Evolutionary conservation across 2,888 invertebrate genomes (phyloP), one percentile per base, ranked within the genome.

Genomic region (Rhagonycha fulva): DNA sequence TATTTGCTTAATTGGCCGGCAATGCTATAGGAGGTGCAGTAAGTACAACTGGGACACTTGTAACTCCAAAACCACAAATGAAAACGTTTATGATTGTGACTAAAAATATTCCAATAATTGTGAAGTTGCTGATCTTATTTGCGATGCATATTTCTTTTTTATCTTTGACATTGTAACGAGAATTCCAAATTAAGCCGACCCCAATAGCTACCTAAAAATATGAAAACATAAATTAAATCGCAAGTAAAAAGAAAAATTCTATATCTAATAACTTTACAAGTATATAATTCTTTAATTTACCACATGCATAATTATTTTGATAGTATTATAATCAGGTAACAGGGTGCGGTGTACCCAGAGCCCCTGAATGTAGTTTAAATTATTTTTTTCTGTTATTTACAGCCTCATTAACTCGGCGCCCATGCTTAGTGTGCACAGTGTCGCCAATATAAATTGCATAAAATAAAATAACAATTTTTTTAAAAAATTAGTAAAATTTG

Each of bases 51-150:
- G 19, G 19, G 19, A 2, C 19, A 19, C 73, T 86, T 0, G 92
- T 93, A 0, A 96, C 94, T 62, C 96, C 96, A 88, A 98, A 97
- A 0, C 96, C 94, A 0, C 96, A 94, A 82, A 97, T 94, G 85
- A 97, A 95, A 24, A 97, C 95, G 84, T 97, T 97, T 11, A 96
- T 91, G 68, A 96, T 92, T 7, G 96, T 96, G 70, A 97, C 92
- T 71, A 96, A 89, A 86, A 97, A 97, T 77, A 97, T 92, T 67
- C 95, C 95, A 76, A 95, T 90, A 1, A 96, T 92, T 0, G 96
- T 95, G 86, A 94, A 91, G 87, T 97, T 96, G 87, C 95, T 97
- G 79, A 96, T 91, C 85, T 90, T 92, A 86, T 96, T 94, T 0
- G 96, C 96, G 68, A 86, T 92, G 85, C 92, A 92, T 84, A 93